phyloP scores from a whole-genome alignment of 2,888 invertebrate species.

The Hypena proboscidalis region DNA sequence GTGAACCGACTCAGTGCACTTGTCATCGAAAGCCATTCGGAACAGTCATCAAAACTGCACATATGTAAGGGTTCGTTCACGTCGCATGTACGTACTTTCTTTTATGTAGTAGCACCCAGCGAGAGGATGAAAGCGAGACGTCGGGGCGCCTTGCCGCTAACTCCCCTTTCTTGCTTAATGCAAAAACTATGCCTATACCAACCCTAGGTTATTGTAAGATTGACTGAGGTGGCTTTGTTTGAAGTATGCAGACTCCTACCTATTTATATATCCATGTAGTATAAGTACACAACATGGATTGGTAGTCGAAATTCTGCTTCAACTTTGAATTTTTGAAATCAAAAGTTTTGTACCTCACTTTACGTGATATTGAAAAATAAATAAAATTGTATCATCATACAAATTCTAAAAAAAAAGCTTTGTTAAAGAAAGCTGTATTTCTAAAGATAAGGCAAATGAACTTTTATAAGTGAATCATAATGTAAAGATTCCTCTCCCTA shows the following conservation, averaged over 20 bases:
- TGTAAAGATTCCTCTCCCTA: conserved; percentile 64
- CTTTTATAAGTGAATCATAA: conserved; percentile 60
- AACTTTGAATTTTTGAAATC: conserved; percentile 40
- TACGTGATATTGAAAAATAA: conserved; percentile 24
- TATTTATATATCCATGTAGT: too few species aligned
- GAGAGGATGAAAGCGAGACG: conserved; percentile 81
- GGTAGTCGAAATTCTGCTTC: conserved; percentile 37
- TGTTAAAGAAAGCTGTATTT: conserved; percentile 26
- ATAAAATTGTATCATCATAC: conserved; percentile 17
- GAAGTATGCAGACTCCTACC: conserved; percentile 60
- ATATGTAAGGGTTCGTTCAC: conserved; percentile 59
- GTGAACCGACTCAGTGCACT: conserved; percentile 73
- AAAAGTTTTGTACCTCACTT: conserved; percentile 24
- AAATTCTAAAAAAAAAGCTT: conserved; percentile 17
- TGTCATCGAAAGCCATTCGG: conserved; percentile 82
- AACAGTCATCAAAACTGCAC: conserved; percentile 71
- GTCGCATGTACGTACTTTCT: conserved; percentile 62
- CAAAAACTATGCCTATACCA: conserved; percentile 71
- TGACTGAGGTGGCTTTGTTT: conserved; percentile 74
- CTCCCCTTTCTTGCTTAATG: conserved; percentile 76
- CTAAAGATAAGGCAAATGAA: conserved; percentile 53
- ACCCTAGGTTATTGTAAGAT: conserved; percentile 75
- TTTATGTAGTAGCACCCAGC: conserved; percentile 71
- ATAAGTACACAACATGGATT: conserved; percentile 41
- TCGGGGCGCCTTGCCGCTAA: conserved; percentile 66